Evolutionary conservation across 2,888 invertebrate genomes (phyloP).

Genomic region (Thera britannica): DNA sequence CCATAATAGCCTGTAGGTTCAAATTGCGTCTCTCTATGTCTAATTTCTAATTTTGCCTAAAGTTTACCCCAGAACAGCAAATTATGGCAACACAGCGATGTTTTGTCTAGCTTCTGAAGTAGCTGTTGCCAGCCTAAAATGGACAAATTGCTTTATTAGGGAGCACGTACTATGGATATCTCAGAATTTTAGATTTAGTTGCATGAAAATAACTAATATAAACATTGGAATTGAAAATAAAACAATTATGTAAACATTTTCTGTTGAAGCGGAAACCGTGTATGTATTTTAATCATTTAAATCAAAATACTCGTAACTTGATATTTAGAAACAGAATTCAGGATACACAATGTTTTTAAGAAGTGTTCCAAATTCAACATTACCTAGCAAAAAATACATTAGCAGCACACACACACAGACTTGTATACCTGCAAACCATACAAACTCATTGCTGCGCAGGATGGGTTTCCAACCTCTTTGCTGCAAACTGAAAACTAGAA

Average conservation of each 20-base stretch:
- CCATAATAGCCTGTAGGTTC: too few species aligned
- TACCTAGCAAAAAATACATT: too few species aligned
- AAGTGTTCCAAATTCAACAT: too few species aligned
- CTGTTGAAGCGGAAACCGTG: not conserved
- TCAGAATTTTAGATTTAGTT: conserved; percentile 31
- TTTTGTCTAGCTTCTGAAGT: conserved; percentile 31
- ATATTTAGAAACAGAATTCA: too few species aligned
- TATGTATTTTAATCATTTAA: not conserved
- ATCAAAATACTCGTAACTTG: not conserved
- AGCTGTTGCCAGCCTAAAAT: conserved; percentile 27
- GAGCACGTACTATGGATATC: conserved; percentile 34
- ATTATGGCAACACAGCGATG: conserved; percentile 24
- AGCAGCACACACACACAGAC: too few species aligned
- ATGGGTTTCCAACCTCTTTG: too few species aligned
- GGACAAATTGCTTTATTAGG: conserved; percentile 39
- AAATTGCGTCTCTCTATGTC: not conserved
- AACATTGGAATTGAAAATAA: conserved; percentile 25
- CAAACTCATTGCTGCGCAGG: too few species aligned
- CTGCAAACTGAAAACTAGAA: too few species aligned
- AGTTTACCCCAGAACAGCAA: conserved; percentile 3
- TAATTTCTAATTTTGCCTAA: not conserved
- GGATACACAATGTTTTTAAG: too few species aligned
- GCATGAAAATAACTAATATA: conserved; percentile 23
- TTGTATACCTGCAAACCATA: too few species aligned
- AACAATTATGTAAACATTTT: conserved; percentile 9